Evolutionary conservation across 1,140 invertebrate species (phyloP), one percentile per base, ranked within the genome.

Genomic region (Choristoneura fumiferana): DNA sequence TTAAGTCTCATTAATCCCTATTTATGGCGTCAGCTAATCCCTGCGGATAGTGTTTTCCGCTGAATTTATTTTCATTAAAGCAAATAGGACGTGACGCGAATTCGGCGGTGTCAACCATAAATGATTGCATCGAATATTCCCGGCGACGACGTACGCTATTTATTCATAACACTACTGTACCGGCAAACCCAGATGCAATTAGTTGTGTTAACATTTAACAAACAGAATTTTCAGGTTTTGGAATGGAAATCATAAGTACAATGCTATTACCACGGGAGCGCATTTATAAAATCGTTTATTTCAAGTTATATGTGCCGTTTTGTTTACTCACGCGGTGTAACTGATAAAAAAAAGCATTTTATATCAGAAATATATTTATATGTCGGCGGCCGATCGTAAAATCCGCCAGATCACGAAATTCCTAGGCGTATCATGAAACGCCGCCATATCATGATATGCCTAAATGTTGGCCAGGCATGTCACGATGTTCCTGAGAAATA

Each of bases 1-100:
- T 79, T 81, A 81, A 82, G 76, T 62, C 71, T 78, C 69, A 79
- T 79, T 79, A 76, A 83, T 76, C 73, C 67, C 53, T 73, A 83
- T 81, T 76, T 79, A 78, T 76, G 61, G 63, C 56, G 59, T 54
- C 63, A 49, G 56, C 55, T 78, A 79, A 79, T 77, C 69, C 71
- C 58, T 57, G 36, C 37, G 61, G 65, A 67, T 65, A 76, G 61
- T 63, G 59, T 57, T 61, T 62, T 54, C 52, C 62, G 40, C 36
- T 45, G 34, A 61, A 69, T 70, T 69, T 68, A 67, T 67, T 67
- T 67, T 59, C 61, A 63, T 67, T 67, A 64, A 18, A 53, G 52
- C 38, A 35, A 45, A 60, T 40, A 61, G 58, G 37, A 39, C 39
- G 55, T 53, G 57, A 62, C 60, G 53, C 61, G 65, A 63, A 62